These are phyloP conservation scores for Eulemur macaco DNA, from an alignment of 2,113 vertebrate genomes.

Conservation along the genomic window DNA sequence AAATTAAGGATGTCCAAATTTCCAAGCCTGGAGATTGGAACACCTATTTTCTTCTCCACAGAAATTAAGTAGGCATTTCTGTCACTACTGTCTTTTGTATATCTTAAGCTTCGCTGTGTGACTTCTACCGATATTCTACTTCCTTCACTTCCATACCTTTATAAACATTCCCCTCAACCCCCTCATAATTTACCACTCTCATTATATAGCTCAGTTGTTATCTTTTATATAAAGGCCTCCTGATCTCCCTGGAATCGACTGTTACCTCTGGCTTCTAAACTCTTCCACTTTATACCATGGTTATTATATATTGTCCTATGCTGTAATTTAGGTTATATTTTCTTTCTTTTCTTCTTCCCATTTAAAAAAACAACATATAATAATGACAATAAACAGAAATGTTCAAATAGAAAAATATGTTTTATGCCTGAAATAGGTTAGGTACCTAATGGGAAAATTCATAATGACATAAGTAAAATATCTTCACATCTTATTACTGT, in stretches of 20 bases:
- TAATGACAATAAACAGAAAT: neutral
- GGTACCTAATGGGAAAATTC: neutral
- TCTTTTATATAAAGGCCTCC: neutral
- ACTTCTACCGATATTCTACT: neutral
- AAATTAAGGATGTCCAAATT: neutral
- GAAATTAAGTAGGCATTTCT: constrained; percentile 4
- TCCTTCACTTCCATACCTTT: neutral
- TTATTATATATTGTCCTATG: neutral
- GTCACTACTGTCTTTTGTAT: neutral
- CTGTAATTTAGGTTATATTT: neutral
- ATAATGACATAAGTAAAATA: neutral
- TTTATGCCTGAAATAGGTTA: constrained; percentile 3
- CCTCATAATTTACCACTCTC: neutral
- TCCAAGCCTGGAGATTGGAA: neutral
- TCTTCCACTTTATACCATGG: neutral
- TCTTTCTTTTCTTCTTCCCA: neutral
- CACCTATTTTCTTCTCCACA: neutral
- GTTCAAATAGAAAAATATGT: neutral
- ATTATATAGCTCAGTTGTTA: neutral
- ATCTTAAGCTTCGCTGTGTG: neutral
- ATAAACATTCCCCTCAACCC: neutral
- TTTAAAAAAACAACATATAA: neutral
- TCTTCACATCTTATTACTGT: neutral
- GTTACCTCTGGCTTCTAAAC: neutral
- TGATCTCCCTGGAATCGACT: neutral